Percentiles rank a stretch among this genome's conserved stretches.
These are phyloP conservation scores for Platypus cylindrus DNA, from an alignment of 2,888 invertebrate species.

Conservation along the genomic window DNA sequence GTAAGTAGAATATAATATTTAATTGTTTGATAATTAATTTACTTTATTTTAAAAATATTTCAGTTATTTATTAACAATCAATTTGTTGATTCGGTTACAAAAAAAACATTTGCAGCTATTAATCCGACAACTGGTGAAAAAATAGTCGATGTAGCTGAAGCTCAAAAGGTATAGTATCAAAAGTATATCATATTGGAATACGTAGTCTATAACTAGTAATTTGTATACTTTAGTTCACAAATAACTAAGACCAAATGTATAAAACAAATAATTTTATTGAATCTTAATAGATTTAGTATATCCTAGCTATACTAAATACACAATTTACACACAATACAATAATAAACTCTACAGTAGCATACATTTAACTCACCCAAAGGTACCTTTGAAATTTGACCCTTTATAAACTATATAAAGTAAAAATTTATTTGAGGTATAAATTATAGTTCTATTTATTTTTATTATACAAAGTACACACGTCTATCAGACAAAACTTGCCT, in stretches of 20 bases:
- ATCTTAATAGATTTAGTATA: too few relatives aligned
- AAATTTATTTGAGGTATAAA: too few relatives aligned
- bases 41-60: conserved; percentile 27
- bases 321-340: too few relatives aligned
- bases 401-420: too few relatives aligned
- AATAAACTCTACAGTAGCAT: too few relatives aligned
- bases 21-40: conserved; percentile 2
- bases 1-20: conserved; percentile 2
- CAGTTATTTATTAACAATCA: conserved; percentile 74
- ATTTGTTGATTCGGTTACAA: conserved; percentile 68
- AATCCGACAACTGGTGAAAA: conserved; percentile 72
- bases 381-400: too few relatives aligned
- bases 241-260: too few relatives aligned
- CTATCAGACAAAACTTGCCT: neutral
- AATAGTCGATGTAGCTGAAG: conserved; percentile 70
- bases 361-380: too few relatives aligned
- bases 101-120: conserved; percentile 73
- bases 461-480: neutral
- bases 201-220: too few relatives aligned
- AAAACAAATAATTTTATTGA: too few relatives aligned
- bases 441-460: neutral
- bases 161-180: conserved; percentile 55
- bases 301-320: too few relatives aligned
- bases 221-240: too few relatives aligned
- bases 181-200: neutral